phyloP scores from a whole-genome alignment of 2,113 vertebrate species.

The Cyprinodon tularosa region DNA sequence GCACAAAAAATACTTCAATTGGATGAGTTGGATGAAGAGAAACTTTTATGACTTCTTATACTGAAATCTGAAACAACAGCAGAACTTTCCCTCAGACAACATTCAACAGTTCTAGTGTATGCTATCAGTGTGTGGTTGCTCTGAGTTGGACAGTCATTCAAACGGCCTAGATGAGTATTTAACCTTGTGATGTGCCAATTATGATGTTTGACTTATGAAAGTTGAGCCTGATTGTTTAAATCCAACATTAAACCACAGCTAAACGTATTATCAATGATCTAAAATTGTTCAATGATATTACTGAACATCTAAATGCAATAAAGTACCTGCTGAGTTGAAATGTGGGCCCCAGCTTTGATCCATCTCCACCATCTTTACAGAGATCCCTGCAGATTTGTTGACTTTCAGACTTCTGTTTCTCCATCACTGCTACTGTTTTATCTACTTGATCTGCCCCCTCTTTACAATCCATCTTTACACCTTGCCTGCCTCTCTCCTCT shows the following conservation, averaged over 20 bases:
- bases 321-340: conserved; percentile 73
- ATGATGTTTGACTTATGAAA: no score
- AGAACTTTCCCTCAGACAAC: neutral
- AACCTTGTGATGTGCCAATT: no score
- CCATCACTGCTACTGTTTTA: neutral
- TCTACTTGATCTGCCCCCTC: conserved; percentile 18
- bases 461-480: conserved; percentile 33
- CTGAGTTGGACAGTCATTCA: neutral
- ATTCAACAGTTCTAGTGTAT: neutral
- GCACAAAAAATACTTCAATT: neutral
- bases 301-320: neutral
- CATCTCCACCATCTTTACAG: conserved; percentile 16
- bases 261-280: no score
- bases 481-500: neutral
- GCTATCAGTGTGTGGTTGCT: neutral
- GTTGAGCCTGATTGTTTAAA: no score
- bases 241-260: no score
- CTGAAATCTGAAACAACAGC: neutral
- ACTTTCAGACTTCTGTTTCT: conserved; percentile 12
- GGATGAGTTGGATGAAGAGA: neutral
- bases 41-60: neutral
- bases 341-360: conserved; percentile 14
- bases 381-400: conserved; percentile 23
- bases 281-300: no score
- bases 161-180: neutral